Percentiles rank a stretch among this genome's conserved stretches.
Conservation (phyloP, 2,113 vertebrate species). For the Phycodurus eques region DNA sequence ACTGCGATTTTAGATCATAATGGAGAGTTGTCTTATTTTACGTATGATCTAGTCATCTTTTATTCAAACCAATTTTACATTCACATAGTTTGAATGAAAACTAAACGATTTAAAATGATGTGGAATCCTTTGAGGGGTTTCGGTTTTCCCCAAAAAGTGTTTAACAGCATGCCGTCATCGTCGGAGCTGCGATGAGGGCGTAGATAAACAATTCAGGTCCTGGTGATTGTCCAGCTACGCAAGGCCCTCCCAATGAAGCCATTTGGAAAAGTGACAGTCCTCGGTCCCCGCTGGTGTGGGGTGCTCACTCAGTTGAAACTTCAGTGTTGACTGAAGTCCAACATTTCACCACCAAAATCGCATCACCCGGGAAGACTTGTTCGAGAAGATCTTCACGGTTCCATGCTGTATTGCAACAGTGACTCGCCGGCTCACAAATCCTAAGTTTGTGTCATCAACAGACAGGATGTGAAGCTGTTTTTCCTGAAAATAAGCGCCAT, state of each 20-base stretch:
- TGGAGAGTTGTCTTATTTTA: neutral
- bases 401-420: constrained; percentile 13
- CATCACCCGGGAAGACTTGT: constrained; percentile 43
- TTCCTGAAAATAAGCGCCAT: constrained; percentile 53
- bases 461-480: constrained; percentile 48
- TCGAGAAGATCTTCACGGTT: constrained; percentile 7
- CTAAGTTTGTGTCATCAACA: constrained; percentile 50
- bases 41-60: neutral
- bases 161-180: too few relatives aligned
- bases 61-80: too few relatives aligned
- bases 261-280: constrained; percentile 49
- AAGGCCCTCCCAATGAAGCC: neutral
- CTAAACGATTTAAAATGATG: neutral
- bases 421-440: constrained; percentile 43
- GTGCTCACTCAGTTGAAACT: constrained; percentile 21
- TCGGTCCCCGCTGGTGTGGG: constrained; percentile 6
- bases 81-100: neutral
- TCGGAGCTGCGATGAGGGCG: too few relatives aligned
- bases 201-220: neutral
- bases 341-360: constrained; percentile 33
- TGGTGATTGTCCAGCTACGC: neutral
- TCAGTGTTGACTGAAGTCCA: constrained; percentile 31
- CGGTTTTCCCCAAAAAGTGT: too few relatives aligned
- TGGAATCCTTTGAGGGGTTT: neutral
- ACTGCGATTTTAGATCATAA: neutral